Conservation (phyloP, 2,888 invertebrate species). For the Helleia helle region DNA sequence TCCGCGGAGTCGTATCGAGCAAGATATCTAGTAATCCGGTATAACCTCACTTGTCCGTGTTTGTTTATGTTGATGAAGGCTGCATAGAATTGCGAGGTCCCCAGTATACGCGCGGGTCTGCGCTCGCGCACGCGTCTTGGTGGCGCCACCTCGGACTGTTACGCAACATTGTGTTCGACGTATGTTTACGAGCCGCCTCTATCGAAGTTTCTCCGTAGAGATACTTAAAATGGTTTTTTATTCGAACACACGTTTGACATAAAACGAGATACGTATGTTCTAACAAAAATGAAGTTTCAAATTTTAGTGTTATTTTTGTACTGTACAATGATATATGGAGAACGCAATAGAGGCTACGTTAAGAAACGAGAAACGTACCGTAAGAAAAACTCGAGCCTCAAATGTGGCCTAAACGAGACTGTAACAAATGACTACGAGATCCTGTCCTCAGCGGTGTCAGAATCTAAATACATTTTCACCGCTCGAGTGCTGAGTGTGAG, state of each 20-base stretch:
- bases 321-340: slow-evolving; percentile 47
- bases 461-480: slow-evolving; percentile 70
- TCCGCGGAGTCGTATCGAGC: slow-evolving; percentile 10
- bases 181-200: slow-evolving; percentile 42
- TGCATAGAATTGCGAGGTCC: slow-evolving; percentile 69
- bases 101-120: slow-evolving; percentile 67
- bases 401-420: slow-evolving; percentile 70
- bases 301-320: slow-evolving; percentile 53
- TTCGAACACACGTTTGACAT: slow-evolving; percentile 32
- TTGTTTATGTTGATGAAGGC: slow-evolving; percentile 70
- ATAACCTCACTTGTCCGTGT: slow-evolving; percentile 44
- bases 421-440: slow-evolving; percentile 72
- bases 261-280: slow-evolving; percentile 26
- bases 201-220: slow-evolving; percentile 42
- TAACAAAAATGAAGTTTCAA: slow-evolving; percentile 55
- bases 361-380: slow-evolving; percentile 55
- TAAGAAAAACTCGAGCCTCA: slow-evolving; percentile 60
- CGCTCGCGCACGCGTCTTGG: slow-evolving; percentile 69
- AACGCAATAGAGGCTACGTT: slow-evolving; percentile 49
- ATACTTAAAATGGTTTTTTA: slow-evolving; percentile 43
- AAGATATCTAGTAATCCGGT: slow-evolving; percentile 18
- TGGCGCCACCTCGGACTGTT: slow-evolving; percentile 59
- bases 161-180: slow-evolving; percentile 49
- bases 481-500: slow-evolving; percentile 62
- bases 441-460: slow-evolving; percentile 68